A percentile compares a stretch with the other conserved stretches of the same genome.
These are phyloP conservation scores for Cyanoliseus patagonus DNA, from an alignment of 2,113 vertebrate species.

Conservation along the genomic window DNA sequence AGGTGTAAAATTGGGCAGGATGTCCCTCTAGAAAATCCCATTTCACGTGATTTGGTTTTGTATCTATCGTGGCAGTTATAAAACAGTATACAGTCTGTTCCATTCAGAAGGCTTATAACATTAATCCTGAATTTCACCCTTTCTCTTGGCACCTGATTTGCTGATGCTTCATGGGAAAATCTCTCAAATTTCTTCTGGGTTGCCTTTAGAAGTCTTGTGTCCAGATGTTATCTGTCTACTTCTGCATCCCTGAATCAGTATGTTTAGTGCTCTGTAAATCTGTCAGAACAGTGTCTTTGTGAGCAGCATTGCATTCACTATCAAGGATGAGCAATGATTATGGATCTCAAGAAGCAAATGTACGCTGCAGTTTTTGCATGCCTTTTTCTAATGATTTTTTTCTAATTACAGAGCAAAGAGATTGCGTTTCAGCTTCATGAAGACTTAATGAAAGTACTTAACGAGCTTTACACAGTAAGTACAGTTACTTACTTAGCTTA, in stretches of 20 bases:
- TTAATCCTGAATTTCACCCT: not conserved
- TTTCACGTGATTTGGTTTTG: not conserved
- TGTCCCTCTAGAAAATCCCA: not conserved
- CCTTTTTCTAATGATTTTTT: conserved; percentile 60
- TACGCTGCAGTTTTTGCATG: not conserved
- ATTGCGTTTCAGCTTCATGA: conserved; percentile 97
- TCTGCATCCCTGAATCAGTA: not conserved
- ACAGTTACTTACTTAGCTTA: conserved; percentile 39
- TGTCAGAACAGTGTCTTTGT: not conserved
- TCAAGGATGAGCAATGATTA: not conserved
- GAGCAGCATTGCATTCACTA: not conserved
- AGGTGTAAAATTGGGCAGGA: not conserved
- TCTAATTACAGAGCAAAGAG: conserved; percentile 92
- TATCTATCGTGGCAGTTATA: not conserved
- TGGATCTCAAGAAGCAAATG: not conserved
- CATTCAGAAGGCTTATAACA: not conserved
- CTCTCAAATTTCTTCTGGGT: not conserved
- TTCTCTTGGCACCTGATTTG: conserved; percentile 1
- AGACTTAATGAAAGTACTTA: conserved; percentile 99
- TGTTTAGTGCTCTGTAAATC: not conserved
- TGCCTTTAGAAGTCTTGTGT: not conserved
- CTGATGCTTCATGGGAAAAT: not conserved
- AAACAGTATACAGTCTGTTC: not conserved
- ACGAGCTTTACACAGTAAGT: conserved; percentile 98
- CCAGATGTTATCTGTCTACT: not conserved